phyloP scores from a whole-genome alignment of 2,888 invertebrate genomes.

The Drosophila borealis region DNA sequence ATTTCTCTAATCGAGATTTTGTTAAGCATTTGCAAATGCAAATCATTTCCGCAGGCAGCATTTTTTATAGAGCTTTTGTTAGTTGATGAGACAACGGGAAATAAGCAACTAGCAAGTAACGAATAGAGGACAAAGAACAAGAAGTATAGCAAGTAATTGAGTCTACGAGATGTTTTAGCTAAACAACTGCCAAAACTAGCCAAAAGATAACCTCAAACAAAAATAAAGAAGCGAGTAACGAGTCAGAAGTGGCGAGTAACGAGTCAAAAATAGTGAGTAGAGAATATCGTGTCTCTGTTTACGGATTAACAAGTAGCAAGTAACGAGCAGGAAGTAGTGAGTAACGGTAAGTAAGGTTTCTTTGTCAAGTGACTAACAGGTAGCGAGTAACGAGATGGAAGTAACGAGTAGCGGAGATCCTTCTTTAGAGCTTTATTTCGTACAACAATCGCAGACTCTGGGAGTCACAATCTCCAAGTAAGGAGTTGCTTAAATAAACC shows the following conservation, averaged over 20 bases:
- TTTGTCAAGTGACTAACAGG: background rate
- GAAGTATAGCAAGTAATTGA: background rate
- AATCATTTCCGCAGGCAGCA: constrained; percentile 59
- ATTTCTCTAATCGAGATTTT: constrained; percentile 34
- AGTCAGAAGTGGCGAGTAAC: background rate
- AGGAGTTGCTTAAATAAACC: too few relatives aligned
- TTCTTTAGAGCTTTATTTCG: too few relatives aligned
- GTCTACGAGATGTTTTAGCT: background rate
- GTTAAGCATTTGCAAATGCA: constrained; percentile 47
- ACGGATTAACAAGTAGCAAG: background rate
- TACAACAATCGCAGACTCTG: background rate
- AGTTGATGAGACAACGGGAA: constrained; percentile 3
- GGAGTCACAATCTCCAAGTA: background rate
- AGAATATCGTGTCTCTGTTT: background rate
- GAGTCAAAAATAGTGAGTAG: background rate
- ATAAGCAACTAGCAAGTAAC: constrained; percentile 5
- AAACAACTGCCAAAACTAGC: background rate
- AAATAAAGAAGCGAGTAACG: too few relatives aligned
- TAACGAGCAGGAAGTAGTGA: background rate
- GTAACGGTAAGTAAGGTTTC: background rate
- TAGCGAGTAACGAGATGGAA: background rate
- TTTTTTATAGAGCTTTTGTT: constrained; percentile 20
- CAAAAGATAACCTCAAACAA: too few relatives aligned
- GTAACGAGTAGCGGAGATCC: background rate
- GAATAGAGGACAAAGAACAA: background rate